phyloP scores from a whole-genome alignment of 2,888 invertebrate species.

The Hecatera dysodea region DNA sequence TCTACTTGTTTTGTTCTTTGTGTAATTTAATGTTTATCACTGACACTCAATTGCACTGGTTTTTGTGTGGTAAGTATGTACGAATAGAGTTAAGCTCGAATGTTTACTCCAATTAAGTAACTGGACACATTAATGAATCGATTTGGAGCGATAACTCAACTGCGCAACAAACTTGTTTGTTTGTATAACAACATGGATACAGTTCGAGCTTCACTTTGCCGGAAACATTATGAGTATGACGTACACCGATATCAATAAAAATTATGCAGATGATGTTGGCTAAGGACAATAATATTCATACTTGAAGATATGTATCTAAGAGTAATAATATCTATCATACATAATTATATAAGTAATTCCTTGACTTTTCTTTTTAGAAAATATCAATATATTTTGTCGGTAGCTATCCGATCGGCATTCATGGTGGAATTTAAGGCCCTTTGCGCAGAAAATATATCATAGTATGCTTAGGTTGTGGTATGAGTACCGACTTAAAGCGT shows the following conservation, averaged over 20 bases:
- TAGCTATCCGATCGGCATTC: conserved; percentile 53
- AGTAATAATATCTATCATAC: not conserved
- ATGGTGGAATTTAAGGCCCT: conserved; percentile 68
- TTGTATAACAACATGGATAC: conserved; percentile 66
- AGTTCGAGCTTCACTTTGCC: conserved; percentile 56
- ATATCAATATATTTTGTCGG: conserved; percentile 31
- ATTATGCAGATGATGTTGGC: conserved; percentile 20
- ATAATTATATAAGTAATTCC: not conserved
- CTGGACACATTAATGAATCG: conserved; percentile 64
- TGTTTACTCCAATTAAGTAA: conserved; percentile 61
- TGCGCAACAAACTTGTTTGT: conserved; percentile 81
- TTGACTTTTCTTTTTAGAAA: conserved; percentile 12
- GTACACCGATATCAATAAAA: conserved; percentile 36
- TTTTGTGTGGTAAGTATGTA: conserved; percentile 41
- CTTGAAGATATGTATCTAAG: not conserved
- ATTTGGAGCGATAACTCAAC: conserved; percentile 73
- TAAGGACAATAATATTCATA: conserved; percentile 15
- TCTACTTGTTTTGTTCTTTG: conserved; percentile 72
- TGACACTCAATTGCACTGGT: conserved; percentile 52
- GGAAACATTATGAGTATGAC: conserved; percentile 52
- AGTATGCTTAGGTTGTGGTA: conserved; percentile 66
- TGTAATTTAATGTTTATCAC: conserved; percentile 56
- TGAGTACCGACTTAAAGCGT: conserved; percentile 67
- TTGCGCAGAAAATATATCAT: conserved; percentile 67
- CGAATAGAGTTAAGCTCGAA: conserved; percentile 30